Percentiles rank a stretch among this genome's conserved stretches.
These are phyloP conservation scores for Cephus runcator DNA, from an alignment of 2,888 invertebrate genomes.

Conservation along the genomic window DNA sequence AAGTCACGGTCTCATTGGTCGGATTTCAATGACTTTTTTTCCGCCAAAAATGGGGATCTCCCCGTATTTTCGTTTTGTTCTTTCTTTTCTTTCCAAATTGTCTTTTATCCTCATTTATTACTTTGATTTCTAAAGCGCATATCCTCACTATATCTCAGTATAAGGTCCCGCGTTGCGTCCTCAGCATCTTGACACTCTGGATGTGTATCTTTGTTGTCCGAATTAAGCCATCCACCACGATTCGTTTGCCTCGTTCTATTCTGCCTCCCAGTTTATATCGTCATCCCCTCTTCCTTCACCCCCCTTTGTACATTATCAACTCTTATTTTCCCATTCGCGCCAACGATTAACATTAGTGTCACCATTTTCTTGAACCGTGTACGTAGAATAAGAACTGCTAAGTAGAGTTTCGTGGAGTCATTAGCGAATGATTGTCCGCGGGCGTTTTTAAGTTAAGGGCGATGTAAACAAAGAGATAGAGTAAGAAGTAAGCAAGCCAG, in stretches of 20 bases:
- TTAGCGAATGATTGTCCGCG: neutral
- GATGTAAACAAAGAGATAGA: neutral
- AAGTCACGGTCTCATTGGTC: neutral
- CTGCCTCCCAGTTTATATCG: neutral
- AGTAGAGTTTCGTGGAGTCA: neutral
- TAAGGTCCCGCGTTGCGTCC: neutral
- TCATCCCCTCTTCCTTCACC: neutral
- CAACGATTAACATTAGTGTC: neutral
- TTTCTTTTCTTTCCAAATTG: neutral
- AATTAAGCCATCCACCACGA: neutral
- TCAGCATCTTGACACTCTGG: neutral
- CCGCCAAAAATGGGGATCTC: neutral
- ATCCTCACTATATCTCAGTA: neutral
- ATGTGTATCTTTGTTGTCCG: neutral
- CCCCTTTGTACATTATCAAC: neutral
- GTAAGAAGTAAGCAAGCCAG: neutral
- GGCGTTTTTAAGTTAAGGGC: neutral
- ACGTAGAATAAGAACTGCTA: neutral
- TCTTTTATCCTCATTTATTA: neutral
- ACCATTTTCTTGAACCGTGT: neutral
- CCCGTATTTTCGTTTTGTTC: neutral
- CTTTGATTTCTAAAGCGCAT: neutral
- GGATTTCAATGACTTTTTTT: neutral
- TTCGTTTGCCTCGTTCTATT: neutral
- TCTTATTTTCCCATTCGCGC: neutral